Conservation (phyloP, 1,140 invertebrate genomes). For the Aphis gossypii region DNA sequence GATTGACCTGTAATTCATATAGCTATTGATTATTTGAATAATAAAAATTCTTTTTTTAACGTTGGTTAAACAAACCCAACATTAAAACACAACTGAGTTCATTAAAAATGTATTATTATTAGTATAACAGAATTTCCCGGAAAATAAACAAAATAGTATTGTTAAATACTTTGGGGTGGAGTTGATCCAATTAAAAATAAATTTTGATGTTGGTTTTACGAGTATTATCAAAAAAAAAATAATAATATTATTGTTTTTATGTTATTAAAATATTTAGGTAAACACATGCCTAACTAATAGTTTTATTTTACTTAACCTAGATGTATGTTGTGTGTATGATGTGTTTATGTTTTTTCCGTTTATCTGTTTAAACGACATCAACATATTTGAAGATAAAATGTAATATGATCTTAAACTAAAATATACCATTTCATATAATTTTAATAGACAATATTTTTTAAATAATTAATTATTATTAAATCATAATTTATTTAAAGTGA, state of each 20-base stretch:
- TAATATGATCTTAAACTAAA: background rate
- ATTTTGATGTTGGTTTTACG: background rate
- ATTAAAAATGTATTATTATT: slow-evolving; percentile 9
- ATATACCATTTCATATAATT: background rate
- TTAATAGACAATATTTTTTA: background rate
- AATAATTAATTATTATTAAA: background rate
- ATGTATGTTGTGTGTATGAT: background rate
- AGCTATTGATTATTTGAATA: slow-evolving; percentile 4
- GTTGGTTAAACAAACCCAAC: background rate
- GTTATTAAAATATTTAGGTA: background rate
- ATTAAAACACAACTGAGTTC: background rate
- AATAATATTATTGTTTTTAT: background rate
- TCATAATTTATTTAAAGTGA: background rate
- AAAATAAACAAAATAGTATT: slow-evolving; percentile 4
- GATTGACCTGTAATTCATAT: background rate
- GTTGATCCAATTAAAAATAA: background rate
- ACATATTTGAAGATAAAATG: background rate
- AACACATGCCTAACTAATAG: background rate
- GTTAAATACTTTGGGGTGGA: background rate
- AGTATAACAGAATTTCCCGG: background rate
- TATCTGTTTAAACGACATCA: background rate
- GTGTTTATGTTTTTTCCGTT: background rate
- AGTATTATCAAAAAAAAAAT: background rate
- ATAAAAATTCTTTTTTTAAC: background rate
- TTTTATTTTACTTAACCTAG: too few species aligned